Conservation (phyloP, 2,797 vertebrate species). For the Vultur gryphus region DNA sequence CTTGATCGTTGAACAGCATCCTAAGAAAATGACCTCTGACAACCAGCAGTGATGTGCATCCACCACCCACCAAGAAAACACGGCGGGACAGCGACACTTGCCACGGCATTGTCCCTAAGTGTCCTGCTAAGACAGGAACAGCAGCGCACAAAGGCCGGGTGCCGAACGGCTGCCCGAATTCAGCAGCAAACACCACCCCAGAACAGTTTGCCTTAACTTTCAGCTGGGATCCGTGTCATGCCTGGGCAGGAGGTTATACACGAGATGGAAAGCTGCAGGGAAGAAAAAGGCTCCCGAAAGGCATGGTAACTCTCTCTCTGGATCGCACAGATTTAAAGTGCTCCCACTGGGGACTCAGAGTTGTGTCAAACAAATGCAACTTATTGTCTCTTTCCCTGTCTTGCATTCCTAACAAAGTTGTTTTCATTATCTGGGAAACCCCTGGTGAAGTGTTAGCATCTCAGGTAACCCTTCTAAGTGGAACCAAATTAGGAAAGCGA, state of each 20-base stretch:
- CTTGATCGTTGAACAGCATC: not conserved
- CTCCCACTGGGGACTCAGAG: not conserved
- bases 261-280: not conserved
- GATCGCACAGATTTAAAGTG: not conserved
- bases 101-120: rapidly evolving
- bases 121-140: not conserved
- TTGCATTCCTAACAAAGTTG: not conserved
- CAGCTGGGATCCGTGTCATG: not conserved
- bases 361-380: not conserved
- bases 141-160: not conserved
- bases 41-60: rapidly evolving
- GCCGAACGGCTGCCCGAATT: rapidly evolving
- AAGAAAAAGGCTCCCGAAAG: not conserved
- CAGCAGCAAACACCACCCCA: not conserved
- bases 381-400: not conserved
- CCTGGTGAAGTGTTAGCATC: not conserved
- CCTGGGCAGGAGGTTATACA: not conserved
- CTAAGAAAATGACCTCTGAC: not conserved
- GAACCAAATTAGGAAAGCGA: conserved; percentile 23
- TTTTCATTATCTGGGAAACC: not conserved
- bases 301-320: rapidly evolving
- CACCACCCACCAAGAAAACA: rapidly evolving
- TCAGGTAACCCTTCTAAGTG: not conserved
- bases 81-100: rapidly evolving
- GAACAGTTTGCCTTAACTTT: not conserved